Base-by-base conservation (phyloP, 1,140 invertebrate genomes). In the Cydia amplana region DNA sequence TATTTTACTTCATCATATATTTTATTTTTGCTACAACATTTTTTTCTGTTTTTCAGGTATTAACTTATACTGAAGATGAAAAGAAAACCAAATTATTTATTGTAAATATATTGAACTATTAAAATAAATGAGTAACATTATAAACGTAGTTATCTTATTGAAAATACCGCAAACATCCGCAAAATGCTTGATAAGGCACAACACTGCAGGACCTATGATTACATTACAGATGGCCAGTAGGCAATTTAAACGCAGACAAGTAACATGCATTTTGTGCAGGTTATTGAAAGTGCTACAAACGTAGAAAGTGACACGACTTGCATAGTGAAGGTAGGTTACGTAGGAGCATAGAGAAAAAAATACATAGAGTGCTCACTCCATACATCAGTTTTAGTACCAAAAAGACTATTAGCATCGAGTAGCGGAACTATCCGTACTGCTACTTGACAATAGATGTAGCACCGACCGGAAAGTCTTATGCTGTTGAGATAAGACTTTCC, bases 271-370 rank as follows among this genome's bases (percentile, higher is more conserved):
- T 89, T 87, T 73, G 84, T 89, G 73, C 70, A 86, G 32, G 75
- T 91, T 40, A 85, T 83, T 18, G 87, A 91, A 80, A 81, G 82
- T 67, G 85, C 86, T 77, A 81, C 87, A 20, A 81, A 81, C 14
- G 82, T 80, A 51, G 83, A 79, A 75, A 70, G 65, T 43, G 55
- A 60, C n/a, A 82, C 77, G 7, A 83, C 84, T 20, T 89, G 88
- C 73, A 86, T 86, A 84, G 79, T 89, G 32, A 82, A 85, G 87
- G 89, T 91, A 79, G n/a, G n/a, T n/a, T n/a, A n/a, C n/a, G n/a
- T n/a, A n/a, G n/a, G n/a, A n/a, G n/a, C n/a, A n/a, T n/a, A n/a
- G n/a, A n/a, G n/a, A n/a, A n/a, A n/a, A n/a, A n/a, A n/a, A n/a
- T n/a, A n/a, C n/a, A n/a, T n/a, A n/a, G n/a, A n/a, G n/a, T n/a